Percentiles rank a stretch among this genome's conserved stretches.
phyloP scores from a whole-genome alignment of 1,140 invertebrate genomes.

The Tachypleus tridentatus region DNA sequence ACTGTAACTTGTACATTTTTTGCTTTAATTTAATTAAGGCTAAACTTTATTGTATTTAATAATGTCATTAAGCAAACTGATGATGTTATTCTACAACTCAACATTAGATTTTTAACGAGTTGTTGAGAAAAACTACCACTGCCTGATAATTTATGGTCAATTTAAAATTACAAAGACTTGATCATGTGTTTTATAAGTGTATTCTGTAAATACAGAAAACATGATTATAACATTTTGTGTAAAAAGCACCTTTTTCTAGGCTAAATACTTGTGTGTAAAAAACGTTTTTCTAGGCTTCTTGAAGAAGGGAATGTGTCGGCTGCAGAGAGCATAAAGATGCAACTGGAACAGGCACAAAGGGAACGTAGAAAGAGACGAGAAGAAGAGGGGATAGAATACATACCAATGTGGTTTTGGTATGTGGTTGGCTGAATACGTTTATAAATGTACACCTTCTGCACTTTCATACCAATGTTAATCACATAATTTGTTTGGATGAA shows the following conservation, averaged over 20 bases:
- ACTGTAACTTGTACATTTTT: too few species aligned
- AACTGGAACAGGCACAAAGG: constrained; percentile 53
- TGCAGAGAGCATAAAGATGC: constrained; percentile 55
- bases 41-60: too few species aligned
- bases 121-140: too few species aligned
- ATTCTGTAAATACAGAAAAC: too few species aligned
- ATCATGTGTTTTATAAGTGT: too few species aligned
- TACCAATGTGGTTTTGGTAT: constrained; percentile 52
- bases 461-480: background rate
- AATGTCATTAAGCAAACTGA: too few species aligned
- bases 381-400: constrained; percentile 38
- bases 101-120: too few species aligned
- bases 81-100: too few species aligned
- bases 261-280: background rate
- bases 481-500: background rate
- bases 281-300: constrained; percentile 33
- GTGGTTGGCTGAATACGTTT: constrained; percentile 3
- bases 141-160: too few species aligned
- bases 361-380: constrained; percentile 50
- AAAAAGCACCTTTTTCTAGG: background rate
- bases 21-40: too few species aligned
- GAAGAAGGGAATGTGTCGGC: constrained; percentile 60
- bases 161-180: too few species aligned
- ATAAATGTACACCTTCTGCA: background rate
- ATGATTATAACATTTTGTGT: background rate